phyloP scores from a whole-genome alignment of 2,888 invertebrate species.

The Lypha dubia region DNA sequence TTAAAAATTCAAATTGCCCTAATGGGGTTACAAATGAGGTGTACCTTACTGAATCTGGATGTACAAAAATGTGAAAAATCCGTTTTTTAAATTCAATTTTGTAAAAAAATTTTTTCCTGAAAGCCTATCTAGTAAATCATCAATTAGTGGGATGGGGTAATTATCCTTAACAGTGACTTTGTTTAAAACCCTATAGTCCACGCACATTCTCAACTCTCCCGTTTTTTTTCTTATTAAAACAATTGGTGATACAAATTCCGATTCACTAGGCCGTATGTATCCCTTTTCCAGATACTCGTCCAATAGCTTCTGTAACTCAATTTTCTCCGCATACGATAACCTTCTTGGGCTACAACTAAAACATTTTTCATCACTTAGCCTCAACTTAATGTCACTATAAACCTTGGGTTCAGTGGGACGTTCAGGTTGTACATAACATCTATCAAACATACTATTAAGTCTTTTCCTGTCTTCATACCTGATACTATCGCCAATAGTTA shows the following conservation, averaged over 20 bases:
- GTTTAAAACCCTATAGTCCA: slow-evolving; percentile 8
- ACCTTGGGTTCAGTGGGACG: no score
- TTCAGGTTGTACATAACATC: neutral
- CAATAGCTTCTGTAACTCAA: neutral
- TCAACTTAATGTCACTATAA: neutral
- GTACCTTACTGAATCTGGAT: neutral
- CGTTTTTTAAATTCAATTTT: no score
- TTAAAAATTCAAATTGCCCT: neutral
- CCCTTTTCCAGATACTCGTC: neutral
- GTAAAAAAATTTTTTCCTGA: no score
- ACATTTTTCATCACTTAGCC: neutral
- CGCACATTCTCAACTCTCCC: neutral
- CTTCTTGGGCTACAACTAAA: slow-evolving; percentile 2
- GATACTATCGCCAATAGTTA: no score
- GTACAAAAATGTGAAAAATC: neutral
- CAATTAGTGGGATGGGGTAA: neutral
- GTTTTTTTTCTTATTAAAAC: slow-evolving; percentile 1
- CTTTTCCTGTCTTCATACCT: no score
- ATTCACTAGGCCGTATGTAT: slow-evolving; percentile 6
- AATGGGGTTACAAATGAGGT: no score
- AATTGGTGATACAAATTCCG: neutral
- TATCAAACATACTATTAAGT: neutral
- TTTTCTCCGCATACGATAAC: slow-evolving; percentile 1
- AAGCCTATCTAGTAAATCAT: no score
- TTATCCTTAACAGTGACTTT: slow-evolving; percentile 32